These are phyloP conservation scores for Cololabis saira DNA, from an alignment of 2,113 vertebrate genomes.

Conservation along the genomic window DNA sequence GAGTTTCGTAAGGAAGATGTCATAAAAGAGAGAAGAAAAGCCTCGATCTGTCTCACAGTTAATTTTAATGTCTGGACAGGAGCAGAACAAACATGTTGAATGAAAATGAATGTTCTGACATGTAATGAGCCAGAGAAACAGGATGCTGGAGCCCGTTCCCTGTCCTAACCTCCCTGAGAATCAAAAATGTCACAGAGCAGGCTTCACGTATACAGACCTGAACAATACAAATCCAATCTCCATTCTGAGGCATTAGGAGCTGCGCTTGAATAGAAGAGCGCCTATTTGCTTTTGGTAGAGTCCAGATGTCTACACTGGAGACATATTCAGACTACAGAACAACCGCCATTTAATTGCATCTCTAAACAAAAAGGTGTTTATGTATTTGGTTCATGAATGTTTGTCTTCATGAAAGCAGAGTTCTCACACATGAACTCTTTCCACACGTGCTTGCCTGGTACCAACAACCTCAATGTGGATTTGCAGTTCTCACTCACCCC, in stretches of 20 bases:
- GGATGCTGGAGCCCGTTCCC: conserved; percentile 42
- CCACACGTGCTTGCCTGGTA: conserved; percentile 19
- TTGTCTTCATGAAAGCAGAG: conserved; percentile 1
- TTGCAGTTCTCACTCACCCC: conserved; percentile 29
- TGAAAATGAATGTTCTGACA: background rate
- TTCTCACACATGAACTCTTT: background rate
- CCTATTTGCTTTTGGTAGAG: conserved; percentile 44
- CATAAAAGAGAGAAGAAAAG: no score
- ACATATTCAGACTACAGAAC: conserved; percentile 23
- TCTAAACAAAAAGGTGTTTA: conserved; percentile 5
- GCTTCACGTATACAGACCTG: conserved; percentile 55
- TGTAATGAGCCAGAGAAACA: conserved; percentile 56
- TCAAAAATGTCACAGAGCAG: conserved; percentile 59
- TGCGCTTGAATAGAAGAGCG: conserved; percentile 49
- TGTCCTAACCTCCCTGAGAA: conserved; percentile 39
- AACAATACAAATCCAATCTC: conserved; percentile 63
- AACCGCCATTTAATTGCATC: conserved; percentile 10
- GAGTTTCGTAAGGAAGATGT: no score
- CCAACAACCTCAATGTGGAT: conserved; percentile 1
- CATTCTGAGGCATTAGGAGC: conserved; percentile 50
- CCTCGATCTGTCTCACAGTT: no score
- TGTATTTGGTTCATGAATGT: conserved; percentile 11
- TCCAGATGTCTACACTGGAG: conserved; percentile 63
- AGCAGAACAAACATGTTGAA: no score
- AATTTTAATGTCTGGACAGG: no score